Evolutionary conservation across 2,888 invertebrate genomes (phyloP).

Genomic region (Acrocera orbiculus): DNA sequence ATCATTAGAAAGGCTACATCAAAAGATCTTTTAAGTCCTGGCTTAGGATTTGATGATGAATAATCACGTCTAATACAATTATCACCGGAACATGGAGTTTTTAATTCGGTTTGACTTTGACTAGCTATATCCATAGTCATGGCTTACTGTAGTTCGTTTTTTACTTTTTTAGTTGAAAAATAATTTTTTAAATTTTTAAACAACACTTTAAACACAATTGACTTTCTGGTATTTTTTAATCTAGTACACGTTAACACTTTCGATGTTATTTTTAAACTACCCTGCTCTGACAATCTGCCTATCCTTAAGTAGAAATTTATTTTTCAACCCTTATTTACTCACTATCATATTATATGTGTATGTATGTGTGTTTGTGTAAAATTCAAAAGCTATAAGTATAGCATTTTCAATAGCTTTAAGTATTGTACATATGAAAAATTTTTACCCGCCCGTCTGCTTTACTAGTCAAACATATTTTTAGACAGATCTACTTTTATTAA

Average conservation of each 20-base stretch:
- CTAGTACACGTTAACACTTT: not conserved
- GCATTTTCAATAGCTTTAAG: not conserved
- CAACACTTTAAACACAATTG: no score
- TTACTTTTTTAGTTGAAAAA: conserved; percentile 21
- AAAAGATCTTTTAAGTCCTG: conserved; percentile 57
- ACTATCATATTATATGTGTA: no score
- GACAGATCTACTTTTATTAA: conserved; percentile 18
- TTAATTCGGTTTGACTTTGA: conserved; percentile 31
- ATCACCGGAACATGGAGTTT: conserved; percentile 20
- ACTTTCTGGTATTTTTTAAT: not conserved
- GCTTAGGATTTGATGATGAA: conserved; percentile 31
- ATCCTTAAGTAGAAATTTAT: not conserved
- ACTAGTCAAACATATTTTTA: conserved; percentile 31
- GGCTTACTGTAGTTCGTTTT: no score
- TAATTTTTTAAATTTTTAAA: no score
- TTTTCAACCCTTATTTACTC: not conserved
- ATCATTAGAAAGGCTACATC: conserved; percentile 82
- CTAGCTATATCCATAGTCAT: conserved; percentile 51
- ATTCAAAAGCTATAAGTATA: no score
- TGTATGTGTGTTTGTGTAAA: no score
- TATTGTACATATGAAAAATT: conserved; percentile 13
- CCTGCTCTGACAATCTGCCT: no score
- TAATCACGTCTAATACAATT: conserved; percentile 21
- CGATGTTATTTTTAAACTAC: not conserved
- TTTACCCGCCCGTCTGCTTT: conserved; percentile 24